Conservation (phyloP, 2,888 invertebrate genomes). For the Troides oblongomaculatus region DNA sequence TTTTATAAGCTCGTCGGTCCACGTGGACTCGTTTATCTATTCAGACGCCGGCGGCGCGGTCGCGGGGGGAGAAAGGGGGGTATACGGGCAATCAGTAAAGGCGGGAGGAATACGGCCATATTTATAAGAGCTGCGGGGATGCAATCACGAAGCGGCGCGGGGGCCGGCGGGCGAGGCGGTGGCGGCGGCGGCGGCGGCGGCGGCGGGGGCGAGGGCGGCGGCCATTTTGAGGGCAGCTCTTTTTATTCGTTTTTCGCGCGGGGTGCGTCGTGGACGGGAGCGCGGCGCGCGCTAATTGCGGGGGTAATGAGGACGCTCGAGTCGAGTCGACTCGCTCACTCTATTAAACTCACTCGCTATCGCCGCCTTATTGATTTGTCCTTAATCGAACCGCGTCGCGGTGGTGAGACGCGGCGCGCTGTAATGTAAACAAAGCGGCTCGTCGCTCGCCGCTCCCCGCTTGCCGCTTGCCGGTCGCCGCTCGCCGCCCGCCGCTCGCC, state of each 20-base stretch:
- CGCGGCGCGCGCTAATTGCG: constrained; percentile 79
- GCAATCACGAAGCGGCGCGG: constrained; percentile 80
- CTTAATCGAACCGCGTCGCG: constrained; percentile 68
- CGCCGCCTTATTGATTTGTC: constrained; percentile 79
- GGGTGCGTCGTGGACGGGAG: constrained; percentile 77
- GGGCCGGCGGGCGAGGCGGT: constrained; percentile 69
- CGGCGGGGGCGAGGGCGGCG: constrained; percentile 76
- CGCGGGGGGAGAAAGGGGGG: constrained; percentile 78
- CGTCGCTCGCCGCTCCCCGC: constrained; percentile 7
- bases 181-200: constrained; percentile 74
- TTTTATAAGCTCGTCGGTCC: constrained; percentile 79
- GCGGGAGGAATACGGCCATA: constrained; percentile 81
- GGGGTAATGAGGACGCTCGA: constrained; percentile 78
- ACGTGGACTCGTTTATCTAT: constrained; percentile 82
- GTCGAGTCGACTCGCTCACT: constrained; percentile 72
- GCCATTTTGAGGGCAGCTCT: constrained; percentile 87
- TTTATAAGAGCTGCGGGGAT: constrained; percentile 82
- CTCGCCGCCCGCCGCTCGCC: constrained; percentile 38
- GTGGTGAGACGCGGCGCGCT: constrained; percentile 47
- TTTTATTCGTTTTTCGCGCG: constrained; percentile 81
- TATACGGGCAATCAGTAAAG: constrained; percentile 82
- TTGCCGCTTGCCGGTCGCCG: not conserved
- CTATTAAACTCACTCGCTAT: constrained; percentile 78
- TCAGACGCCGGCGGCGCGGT: constrained; percentile 81
- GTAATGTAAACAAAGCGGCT: constrained; percentile 67